A percentile compares a stretch with the other conserved stretches of the same genome.
phyloP scores from a whole-genome alignment of 2,797 vertebrate genomes.

The Sarcoramphus papa region DNA sequence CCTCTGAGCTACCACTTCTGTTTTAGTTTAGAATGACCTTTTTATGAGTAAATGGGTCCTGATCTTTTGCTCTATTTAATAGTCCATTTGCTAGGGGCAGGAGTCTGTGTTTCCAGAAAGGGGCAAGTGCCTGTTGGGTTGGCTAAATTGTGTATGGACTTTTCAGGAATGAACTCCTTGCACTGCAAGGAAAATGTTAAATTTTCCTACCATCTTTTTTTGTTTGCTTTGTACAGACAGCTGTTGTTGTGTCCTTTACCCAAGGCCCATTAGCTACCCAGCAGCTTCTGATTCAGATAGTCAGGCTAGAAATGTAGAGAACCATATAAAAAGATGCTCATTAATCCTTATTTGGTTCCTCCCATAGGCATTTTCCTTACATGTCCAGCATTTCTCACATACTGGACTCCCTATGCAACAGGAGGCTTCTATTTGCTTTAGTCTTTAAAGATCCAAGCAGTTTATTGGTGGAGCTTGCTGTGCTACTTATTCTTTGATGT shows the following conservation, averaged over 20 bases:
- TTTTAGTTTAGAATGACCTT: conserved; percentile 2
- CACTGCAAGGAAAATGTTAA: background rate
- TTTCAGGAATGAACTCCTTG: background rate
- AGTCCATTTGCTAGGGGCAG: background rate
- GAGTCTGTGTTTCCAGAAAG: background rate
- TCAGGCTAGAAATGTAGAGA: conserved; percentile 16
- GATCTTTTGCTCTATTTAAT: background rate
- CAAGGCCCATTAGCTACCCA: conserved; percentile 50
- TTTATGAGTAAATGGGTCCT: background rate
- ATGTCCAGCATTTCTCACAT: background rate
- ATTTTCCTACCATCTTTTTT: background rate
- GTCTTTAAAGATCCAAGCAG: conserved; percentile 1
- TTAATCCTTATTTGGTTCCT: conserved; percentile 58
- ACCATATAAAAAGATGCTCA: conserved; percentile 24
- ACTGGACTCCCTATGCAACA: background rate
- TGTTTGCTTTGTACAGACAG: conserved; percentile 2
- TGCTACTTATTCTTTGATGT: background rate
- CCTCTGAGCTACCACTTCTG: background rate
- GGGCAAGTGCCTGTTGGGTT: background rate
- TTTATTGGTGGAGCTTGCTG: background rate
- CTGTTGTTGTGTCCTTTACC: conserved; percentile 17
- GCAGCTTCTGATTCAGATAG: conserved; percentile 8
- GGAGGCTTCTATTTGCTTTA: conserved; percentile 14
- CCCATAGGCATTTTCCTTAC: conserved; percentile 30
- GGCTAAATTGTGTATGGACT: background rate